Evolutionary conservation across 1,140 invertebrate genomes (phyloP), one percentile per base, ranked within the genome.

Genomic region (Pentalonia nigronervosa): DNA sequence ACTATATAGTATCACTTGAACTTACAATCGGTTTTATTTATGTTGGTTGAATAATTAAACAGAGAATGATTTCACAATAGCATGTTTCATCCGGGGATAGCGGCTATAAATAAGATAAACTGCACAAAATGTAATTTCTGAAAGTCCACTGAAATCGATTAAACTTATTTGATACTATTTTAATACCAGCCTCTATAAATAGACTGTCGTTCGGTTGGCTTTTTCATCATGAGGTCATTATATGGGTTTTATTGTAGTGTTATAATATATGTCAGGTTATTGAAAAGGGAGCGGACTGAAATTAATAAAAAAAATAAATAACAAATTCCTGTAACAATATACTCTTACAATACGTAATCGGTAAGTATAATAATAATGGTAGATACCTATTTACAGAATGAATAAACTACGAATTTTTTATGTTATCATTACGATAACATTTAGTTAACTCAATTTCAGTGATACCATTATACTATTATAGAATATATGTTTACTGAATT

Each of bases 71-170:
- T 92, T 36, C 25, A n/a, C 17, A 17, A 76, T 76, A 91, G 56
- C 60, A 30, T 92, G 53, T 84, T 92, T 92, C 21, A 50, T 50
- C 47, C 67, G 76, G 47, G 60, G n/a, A 48, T 6, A 84, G 76
- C 47, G 30, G n/a, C 91, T 92, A 92, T 92, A 92, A 92, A 92
- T 92, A 92, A 92, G n/a, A 88, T 76, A 90, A 92, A 92, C 67
- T 92, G n/a, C 30, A 93, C 25, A 56, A 76, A 76, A 89, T 89
- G 21, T 36, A 89, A 11, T 89, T 89, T 88, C 14, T 48, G 17
- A 87, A 87, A 87, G n/a, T 89, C 76, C 76, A 25, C 20, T 50
- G 20, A 86, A 93, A 93, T 25, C 21, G 30, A 93, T 93, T 89
- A 87, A 88, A 89, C 50, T 60, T 45, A 41, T 86, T 86, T 86